phyloP scores from a whole-genome alignment of 2,113 vertebrate genomes.

The Thunnus thynnus region DNA sequence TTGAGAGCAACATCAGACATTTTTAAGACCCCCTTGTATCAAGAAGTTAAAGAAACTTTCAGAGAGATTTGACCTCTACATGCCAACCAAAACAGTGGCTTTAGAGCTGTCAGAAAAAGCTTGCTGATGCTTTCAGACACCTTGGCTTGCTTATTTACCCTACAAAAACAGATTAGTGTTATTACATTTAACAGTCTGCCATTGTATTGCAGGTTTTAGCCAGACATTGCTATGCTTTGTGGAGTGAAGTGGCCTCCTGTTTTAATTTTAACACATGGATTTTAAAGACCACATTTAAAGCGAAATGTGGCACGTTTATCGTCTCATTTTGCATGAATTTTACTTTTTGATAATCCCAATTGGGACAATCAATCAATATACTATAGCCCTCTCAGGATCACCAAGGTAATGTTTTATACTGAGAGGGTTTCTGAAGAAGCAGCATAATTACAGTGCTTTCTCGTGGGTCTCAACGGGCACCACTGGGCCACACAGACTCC shows the following conservation, averaged over 20 bases:
- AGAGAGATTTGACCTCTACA: constrained; percentile 34
- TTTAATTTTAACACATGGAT: constrained; percentile 1
- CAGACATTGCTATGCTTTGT: constrained; percentile 4
- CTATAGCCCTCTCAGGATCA: background rate
- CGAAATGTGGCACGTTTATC: too few species aligned
- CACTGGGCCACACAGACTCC: constrained; percentile 48
- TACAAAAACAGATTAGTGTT: constrained; percentile 55
- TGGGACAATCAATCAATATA: background rate
- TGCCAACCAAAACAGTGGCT: constrained; percentile 59
- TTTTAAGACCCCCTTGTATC: constrained; percentile 29
- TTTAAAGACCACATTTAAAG: background rate
- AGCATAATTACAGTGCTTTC: constrained; percentile 49
- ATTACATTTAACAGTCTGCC: constrained; percentile 37
- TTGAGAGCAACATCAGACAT: constrained; percentile 20
- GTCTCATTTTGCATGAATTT: background rate
- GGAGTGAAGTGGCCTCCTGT: constrained; percentile 1
- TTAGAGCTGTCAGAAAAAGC: constrained; percentile 26
- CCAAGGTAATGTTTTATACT: constrained; percentile 17
- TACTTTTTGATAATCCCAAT: background rate
- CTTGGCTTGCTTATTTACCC: constrained; percentile 27
- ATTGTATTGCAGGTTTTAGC: constrained; percentile 30
- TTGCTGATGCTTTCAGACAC: constrained; percentile 41
- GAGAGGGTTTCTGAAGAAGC: constrained; percentile 43
- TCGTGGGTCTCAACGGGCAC: constrained; percentile 35
- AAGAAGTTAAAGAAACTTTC: constrained; percentile 47